Evolutionary conservation across 2,113 vertebrate genomes (phyloP).

Genomic region (Poeciliopsis turrubarensis): DNA sequence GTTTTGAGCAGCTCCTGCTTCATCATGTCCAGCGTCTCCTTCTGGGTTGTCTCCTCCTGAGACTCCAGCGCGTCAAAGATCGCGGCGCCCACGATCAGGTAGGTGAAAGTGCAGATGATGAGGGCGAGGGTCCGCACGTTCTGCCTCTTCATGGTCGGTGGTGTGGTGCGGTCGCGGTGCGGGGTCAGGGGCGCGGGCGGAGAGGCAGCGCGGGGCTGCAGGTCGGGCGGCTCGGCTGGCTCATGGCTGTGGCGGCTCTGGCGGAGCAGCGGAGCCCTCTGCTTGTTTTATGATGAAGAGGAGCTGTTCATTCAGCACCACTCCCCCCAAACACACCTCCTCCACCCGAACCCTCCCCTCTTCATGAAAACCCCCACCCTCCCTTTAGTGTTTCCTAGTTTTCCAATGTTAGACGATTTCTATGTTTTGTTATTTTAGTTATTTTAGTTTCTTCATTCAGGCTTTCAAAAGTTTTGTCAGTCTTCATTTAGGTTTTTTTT

Average conservation of each 20-base stretch:
- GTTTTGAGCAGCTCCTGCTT: slow-evolving; percentile 81
- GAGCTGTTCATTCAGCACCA: slow-evolving; percentile 94
- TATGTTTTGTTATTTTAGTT: neutral
- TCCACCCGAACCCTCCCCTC: slow-evolving; percentile 5
- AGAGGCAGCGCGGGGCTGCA: slow-evolving; percentile 74
- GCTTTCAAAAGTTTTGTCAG: neutral
- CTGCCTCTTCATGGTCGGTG: slow-evolving; percentile 90
- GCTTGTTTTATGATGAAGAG: slow-evolving; percentile 67
- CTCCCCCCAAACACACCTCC: slow-evolving; percentile 51
- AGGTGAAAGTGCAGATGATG: slow-evolving; percentile 94
- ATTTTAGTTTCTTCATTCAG: neutral
- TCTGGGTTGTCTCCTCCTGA: slow-evolving; percentile 83
- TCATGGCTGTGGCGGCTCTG: slow-evolving; percentile 82
- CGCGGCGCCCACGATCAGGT: slow-evolving; percentile 93
- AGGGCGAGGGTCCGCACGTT: slow-evolving; percentile 93
- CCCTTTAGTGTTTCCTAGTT: neutral
- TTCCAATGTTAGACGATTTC: neutral
- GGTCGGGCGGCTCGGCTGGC: slow-evolving; percentile 82
- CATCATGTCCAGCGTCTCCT: slow-evolving; percentile 76
- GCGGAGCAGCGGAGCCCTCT: slow-evolving; percentile 53
- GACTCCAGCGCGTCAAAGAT: slow-evolving; percentile 95
- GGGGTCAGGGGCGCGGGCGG: slow-evolving; percentile 72
- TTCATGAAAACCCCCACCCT: slow-evolving; percentile 9
- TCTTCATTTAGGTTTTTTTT: neutral
- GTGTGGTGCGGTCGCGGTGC: slow-evolving; percentile 2